These are phyloP conservation scores for Bolborhynchus lineola DNA, from an alignment of 2,113 vertebrate species.

Conservation along the genomic window DNA sequence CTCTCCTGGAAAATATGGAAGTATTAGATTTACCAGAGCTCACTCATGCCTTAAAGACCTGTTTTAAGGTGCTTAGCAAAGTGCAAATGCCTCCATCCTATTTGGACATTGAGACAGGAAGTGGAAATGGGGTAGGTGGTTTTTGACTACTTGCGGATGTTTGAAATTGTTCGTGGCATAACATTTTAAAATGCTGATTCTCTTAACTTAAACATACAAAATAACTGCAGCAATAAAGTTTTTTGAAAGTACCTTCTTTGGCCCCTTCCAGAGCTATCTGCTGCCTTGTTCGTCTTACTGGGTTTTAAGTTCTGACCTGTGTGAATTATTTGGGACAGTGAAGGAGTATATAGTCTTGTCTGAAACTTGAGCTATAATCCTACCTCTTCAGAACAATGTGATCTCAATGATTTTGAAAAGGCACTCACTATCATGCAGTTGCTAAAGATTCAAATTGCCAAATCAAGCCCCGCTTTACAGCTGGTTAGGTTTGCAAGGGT, in stretches of 20 bases:
- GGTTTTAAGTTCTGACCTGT: neutral
- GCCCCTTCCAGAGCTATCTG: neutral
- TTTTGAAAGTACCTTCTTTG: neutral
- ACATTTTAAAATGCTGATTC: neutral
- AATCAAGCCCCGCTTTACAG: neutral
- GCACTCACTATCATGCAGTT: neutral
- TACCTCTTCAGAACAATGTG: neutral
- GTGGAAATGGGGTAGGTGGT: conserved; percentile 61
- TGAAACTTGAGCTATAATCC: neutral
- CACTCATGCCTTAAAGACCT: conserved; percentile 85
- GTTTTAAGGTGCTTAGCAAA: conserved; percentile 94
- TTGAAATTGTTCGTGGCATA: neutral
- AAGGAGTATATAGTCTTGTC: neutral
- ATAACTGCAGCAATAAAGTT: neutral
- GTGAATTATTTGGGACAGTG: neutral
- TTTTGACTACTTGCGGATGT: neutral
- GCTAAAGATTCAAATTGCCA: neutral
- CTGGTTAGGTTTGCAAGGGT: neutral
- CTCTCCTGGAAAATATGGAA: conserved; percentile 77
- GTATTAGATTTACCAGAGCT: conserved; percentile 80
- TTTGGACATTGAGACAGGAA: conserved; percentile 74
- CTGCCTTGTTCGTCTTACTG: neutral
- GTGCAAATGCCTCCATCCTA: conserved; percentile 95
- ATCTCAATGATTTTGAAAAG: neutral
- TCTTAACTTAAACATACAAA: neutral